Evolutionary conservation across 2,888 invertebrate genomes (phyloP).

Genomic region (Cantharis rustica): DNA sequence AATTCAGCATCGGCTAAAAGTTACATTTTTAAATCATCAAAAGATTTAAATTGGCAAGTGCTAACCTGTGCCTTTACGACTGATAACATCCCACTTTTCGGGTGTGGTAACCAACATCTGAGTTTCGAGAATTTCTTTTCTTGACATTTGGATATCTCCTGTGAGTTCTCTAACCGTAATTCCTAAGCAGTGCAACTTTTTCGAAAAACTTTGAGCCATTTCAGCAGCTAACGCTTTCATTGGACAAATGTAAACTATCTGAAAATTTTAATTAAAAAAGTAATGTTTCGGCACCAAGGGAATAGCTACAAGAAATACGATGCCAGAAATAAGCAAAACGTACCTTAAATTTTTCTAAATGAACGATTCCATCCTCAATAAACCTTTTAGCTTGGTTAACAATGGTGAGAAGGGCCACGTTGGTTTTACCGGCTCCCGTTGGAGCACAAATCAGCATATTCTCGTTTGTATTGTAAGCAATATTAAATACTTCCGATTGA

Average conservation of each 20-base stretch:
- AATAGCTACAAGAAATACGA: too few relatives aligned
- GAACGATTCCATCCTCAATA: constrained; percentile 78
- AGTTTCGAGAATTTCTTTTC: constrained; percentile 90
- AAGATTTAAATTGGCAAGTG: background rate
- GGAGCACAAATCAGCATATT: constrained; percentile 98
- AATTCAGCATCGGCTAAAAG: constrained; percentile 80
- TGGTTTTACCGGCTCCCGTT: constrained; percentile 99
- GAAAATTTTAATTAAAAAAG: constrained; percentile 32
- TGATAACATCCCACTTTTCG: constrained; percentile 99
- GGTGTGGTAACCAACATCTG: constrained; percentile 99
- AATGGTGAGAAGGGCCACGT: constrained; percentile 93
- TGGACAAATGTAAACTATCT: constrained; percentile 98
- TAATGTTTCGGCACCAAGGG: background rate
- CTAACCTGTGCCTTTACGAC: constrained; percentile 84
- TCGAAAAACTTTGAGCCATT: constrained; percentile 94
- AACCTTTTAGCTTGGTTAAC: constrained; percentile 89
- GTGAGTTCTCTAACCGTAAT: constrained; percentile 91
- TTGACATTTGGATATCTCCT: constrained; percentile 97
- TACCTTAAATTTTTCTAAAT: constrained; percentile 92
- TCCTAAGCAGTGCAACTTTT: constrained; percentile 75
- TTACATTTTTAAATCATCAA: constrained; percentile 26
- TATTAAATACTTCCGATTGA: constrained; percentile 93
- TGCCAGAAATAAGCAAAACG: constrained; percentile 22
- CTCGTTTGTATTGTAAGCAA: constrained; percentile 95
- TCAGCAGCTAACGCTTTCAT: constrained; percentile 99